Conservation (phyloP, 2,888 invertebrate genomes). For the Calameuta filiformis region DNA sequence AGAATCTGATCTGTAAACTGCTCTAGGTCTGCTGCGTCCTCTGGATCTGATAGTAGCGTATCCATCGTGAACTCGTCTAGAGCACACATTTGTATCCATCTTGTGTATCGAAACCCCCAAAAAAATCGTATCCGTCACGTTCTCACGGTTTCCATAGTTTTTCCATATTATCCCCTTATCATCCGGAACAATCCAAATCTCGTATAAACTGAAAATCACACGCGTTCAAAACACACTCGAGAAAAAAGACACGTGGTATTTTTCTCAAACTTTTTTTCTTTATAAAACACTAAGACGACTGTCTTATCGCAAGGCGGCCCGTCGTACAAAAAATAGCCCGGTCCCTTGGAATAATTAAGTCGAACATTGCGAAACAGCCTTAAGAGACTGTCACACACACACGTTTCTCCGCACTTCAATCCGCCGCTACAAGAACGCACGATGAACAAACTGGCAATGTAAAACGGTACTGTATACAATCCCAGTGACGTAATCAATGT, state of each 20-base stretch:
- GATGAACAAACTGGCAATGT: background rate
- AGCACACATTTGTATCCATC: conserved; percentile 57
- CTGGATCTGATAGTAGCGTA: conserved; percentile 86
- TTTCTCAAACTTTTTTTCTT: background rate
- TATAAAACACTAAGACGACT: background rate
- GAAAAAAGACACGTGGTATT: background rate
- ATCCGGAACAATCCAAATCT: background rate
- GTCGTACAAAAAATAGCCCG: background rate
- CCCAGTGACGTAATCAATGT: background rate
- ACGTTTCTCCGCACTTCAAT: background rate
- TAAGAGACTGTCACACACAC: background rate
- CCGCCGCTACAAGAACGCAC: background rate
- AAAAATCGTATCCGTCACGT: background rate
- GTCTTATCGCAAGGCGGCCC: background rate
- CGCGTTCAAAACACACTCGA: background rate
- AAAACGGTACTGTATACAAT: background rate
- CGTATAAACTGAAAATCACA: background rate
- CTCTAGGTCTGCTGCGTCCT: conserved; percentile 60
- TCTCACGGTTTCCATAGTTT: background rate
- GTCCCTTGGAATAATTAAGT: background rate
- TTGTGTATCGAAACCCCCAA: background rate
- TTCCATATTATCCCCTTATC: background rate
- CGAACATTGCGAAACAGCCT: background rate
- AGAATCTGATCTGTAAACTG: conserved; percentile 57
- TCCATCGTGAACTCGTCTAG: conserved; percentile 80